A percentile compares a stretch with the other conserved stretches of the same genome.
phyloP scores from a whole-genome alignment of 2,113 vertebrate genomes.

The Excalfactoria chinensis region DNA sequence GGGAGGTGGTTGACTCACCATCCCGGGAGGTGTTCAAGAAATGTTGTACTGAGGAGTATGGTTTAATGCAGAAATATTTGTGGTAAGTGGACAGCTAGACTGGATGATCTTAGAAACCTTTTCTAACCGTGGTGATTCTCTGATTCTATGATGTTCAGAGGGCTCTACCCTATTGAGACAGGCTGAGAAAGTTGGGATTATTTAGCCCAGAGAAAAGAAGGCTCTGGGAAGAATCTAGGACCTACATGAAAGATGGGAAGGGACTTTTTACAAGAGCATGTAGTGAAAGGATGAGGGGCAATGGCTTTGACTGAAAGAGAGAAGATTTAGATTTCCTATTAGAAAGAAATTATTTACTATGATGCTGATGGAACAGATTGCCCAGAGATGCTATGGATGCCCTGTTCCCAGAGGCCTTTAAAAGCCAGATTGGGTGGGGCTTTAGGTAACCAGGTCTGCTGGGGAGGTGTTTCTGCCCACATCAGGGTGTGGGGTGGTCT shows the following conservation, averaged over 20 bases:
- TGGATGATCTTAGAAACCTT: too few relatives aligned
- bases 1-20: too few relatives aligned
- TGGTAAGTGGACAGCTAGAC: too few relatives aligned
- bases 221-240: background rate
- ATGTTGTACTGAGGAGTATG: too few relatives aligned
- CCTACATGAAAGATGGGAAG: background rate
- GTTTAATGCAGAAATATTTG: too few relatives aligned
- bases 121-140: too few relatives aligned
- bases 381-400: background rate
- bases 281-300: too few relatives aligned
- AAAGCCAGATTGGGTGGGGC: background rate
- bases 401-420: background rate
- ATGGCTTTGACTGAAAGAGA: background rate
- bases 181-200: background rate
- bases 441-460: background rate
- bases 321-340: background rate
- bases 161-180: background rate
- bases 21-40: too few relatives aligned
- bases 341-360: background rate
- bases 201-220: too few relatives aligned
- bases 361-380: background rate
- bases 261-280: background rate
- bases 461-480: too few relatives aligned
- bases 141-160: background rate
- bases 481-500: background rate